A percentile compares a stretch with the other conserved stretches of the same genome.
These are phyloP conservation scores for Bombus waltoni DNA, from an alignment of 1,140 invertebrate genomes.

Conservation along the genomic window DNA sequence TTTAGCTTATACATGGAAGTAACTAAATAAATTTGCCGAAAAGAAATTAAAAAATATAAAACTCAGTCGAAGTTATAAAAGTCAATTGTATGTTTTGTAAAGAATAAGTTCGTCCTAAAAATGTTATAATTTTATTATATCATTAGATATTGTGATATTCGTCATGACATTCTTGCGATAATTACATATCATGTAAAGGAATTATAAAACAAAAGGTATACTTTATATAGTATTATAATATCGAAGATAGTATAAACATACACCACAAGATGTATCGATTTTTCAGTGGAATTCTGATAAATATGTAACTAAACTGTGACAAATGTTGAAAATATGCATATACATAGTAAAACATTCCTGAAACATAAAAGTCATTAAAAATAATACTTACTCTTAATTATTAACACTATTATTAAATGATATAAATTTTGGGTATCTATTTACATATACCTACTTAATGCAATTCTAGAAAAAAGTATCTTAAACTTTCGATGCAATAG, in stretches of 20 bases:
- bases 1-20: slow-evolving; percentile 3
- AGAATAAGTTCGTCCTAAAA: neutral
- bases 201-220: slow-evolving; percentile 15
- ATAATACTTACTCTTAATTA: slow-evolving; percentile 6
- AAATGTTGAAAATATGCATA: neutral
- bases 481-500: slow-evolving; percentile 36
- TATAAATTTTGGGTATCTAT: slow-evolving; percentile 22
- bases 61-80: too few species aligned
- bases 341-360: neutral
- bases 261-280: neutral
- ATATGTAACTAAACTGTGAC: neutral
- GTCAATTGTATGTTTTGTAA: neutral
- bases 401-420: slow-evolving; percentile 20
- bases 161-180: neutral
- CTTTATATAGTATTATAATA: neutral
- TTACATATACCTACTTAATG: slow-evolving; percentile 24
- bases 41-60: neutral
- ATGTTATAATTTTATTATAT: slow-evolving; percentile 5
- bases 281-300: slow-evolving; percentile 21
- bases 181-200: slow-evolving; percentile 23
- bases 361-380: slow-evolving; percentile 22
- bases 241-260: slow-evolving; percentile 12
- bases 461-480: slow-evolving; percentile 37
- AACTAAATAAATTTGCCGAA: slow-evolving; percentile 14
- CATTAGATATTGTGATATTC: slow-evolving; percentile 31